Percentiles rank a stretch among this genome's conserved stretches.
phyloP scores from a whole-genome alignment of 2,888 invertebrate genomes.

The Myopa testacea region DNA sequence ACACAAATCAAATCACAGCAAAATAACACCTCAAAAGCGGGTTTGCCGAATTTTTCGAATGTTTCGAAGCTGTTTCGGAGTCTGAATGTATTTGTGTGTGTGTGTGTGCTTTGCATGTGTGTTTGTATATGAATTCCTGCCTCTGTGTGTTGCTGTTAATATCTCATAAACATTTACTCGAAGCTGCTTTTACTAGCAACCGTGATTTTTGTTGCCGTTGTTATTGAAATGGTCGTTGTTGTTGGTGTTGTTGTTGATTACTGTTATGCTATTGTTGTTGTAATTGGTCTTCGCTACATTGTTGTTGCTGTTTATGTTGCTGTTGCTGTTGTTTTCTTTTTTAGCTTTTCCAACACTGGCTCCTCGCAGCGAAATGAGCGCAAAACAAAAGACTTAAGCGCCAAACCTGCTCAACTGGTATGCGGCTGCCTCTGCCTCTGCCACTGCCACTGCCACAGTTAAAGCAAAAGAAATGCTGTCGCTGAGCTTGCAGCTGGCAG shows the following conservation, averaged over 20 bases:
- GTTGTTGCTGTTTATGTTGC: conserved; percentile 27
- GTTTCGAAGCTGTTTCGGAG: background rate
- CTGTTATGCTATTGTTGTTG: conserved; percentile 17
- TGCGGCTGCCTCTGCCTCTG: background rate
- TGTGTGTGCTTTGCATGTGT: background rate
- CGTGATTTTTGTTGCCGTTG: conserved; percentile 19
- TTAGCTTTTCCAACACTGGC: conserved; percentile 20
- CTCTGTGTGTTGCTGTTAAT: background rate
- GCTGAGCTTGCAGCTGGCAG: conserved; percentile 8
- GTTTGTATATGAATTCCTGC: background rate
- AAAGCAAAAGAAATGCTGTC: conserved; percentile 19
- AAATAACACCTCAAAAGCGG: conserved; percentile 1
- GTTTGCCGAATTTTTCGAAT: conserved; percentile 15
- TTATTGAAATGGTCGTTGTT: conserved; percentile 3
- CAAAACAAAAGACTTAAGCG: conserved; percentile 37
- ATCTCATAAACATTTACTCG: conserved; percentile 26
- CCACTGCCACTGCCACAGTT: background rate
- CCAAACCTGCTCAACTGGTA: conserved; percentile 35
- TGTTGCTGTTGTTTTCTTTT: conserved; percentile 20
- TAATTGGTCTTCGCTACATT: conserved; percentile 1
- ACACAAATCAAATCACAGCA: background rate
- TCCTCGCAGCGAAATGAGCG: conserved; percentile 17
- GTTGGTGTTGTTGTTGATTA: conserved; percentile 30
- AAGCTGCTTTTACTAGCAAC: conserved; percentile 26
- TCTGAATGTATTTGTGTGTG: background rate